Percentiles rank a stretch among this genome's conserved stretches.
Conservation (phyloP, 2,113 vertebrate genomes). For the Marmota monax region DNA sequence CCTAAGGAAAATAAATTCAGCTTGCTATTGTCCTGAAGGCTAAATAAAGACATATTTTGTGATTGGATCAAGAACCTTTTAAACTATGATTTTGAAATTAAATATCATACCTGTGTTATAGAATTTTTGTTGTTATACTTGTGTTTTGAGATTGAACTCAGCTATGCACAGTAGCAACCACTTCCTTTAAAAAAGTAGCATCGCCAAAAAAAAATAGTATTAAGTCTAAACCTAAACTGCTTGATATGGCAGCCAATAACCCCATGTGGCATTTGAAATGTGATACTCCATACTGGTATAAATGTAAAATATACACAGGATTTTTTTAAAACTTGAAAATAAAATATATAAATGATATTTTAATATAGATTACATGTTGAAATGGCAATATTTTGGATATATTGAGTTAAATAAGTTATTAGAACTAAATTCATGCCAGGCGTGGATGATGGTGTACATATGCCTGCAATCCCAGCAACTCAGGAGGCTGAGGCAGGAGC, state of each 20-base stretch:
- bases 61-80: background rate
- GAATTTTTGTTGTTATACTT: background rate
- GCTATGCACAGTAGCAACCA: background rate
- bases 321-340: slow-evolving; percentile 17
- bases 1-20: background rate
- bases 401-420: background rate
- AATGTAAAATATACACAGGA: slow-evolving; percentile 7
- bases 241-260: background rate
- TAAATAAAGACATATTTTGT: slow-evolving; percentile 1
- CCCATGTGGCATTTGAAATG: background rate
- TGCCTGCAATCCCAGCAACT: too few relatives aligned
- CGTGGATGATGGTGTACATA: too few relatives aligned
- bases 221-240: background rate
- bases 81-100: slow-evolving; percentile 35
- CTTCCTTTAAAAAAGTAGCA: background rate
- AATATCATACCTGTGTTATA: background rate
- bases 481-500: too few relatives aligned
- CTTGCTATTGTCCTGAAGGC: background rate
- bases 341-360: slow-evolving; percentile 21
- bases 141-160: background rate
- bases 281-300: background rate
- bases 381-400: background rate
- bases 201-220: background rate
- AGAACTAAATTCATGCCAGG: background rate
- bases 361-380: slow-evolving; percentile 13